Evolutionary conservation across 2,888 invertebrate genomes (phyloP).

Genomic region (Rhabditophanes sp.): DNA sequence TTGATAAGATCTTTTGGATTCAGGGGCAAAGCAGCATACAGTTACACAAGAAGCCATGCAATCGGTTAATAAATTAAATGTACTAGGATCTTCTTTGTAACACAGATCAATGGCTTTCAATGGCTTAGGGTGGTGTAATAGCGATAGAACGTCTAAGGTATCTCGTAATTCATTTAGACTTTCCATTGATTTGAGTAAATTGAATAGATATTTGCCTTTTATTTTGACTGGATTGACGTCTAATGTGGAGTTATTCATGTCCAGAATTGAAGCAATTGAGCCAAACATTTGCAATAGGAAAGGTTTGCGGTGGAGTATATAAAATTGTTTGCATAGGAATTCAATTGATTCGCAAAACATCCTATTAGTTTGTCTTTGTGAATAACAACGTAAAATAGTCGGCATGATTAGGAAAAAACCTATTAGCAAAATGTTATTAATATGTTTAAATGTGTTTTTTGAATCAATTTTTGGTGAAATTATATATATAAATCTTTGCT

Average conservation of each 20-base stretch:
- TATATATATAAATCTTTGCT: no score
- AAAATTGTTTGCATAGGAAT: slow-evolving; percentile 94
- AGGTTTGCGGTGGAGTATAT: slow-evolving; percentile 87
- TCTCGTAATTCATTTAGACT: slow-evolving; percentile 57
- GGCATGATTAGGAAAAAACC: slow-evolving; percentile 93
- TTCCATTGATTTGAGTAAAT: slow-evolving; percentile 70
- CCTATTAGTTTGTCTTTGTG: slow-evolving; percentile 88
- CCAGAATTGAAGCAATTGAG: slow-evolving; percentile 82
- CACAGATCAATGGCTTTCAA: slow-evolving; percentile 76
- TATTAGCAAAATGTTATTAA: slow-evolving; percentile 10
- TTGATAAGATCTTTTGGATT: slow-evolving; percentile 57
- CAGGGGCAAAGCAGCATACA: slow-evolving; percentile 92
- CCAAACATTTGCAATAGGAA: slow-evolving; percentile 86
- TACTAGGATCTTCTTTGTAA: slow-evolving; percentile 91
- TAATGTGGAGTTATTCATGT: slow-evolving; percentile 57
- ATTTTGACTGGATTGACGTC: slow-evolving; percentile 76
- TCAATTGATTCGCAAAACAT: slow-evolving; percentile 85
- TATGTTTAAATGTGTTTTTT: no score
- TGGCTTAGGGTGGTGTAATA: slow-evolving; percentile 38
- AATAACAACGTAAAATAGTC: slow-evolving; percentile 82
- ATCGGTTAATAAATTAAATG: slow-evolving; percentile 75
- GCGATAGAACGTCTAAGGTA: slow-evolving; percentile 66
- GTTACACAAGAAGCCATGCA: slow-evolving; percentile 96
- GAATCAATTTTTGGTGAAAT: no score
- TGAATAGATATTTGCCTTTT: slow-evolving; percentile 55